Evolutionary conservation across 2,888 invertebrate species (phyloP).

Genomic region (Drosophila nigricruria): DNA sequence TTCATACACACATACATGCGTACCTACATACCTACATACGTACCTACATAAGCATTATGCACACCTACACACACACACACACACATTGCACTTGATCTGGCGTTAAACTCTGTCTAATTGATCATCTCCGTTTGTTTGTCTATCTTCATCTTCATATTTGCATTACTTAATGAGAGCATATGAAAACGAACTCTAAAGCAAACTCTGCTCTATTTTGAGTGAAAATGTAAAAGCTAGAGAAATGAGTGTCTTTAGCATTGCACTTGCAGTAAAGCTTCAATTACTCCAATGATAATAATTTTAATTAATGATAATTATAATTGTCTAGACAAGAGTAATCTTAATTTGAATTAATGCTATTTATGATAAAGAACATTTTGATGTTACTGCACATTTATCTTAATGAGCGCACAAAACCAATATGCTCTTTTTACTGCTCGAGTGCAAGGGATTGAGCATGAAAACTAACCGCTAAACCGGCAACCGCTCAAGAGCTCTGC

Average conservation of each 20-base stretch:
- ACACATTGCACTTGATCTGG: neutral
- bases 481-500: neutral
- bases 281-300: neutral
- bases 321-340: too few species aligned
- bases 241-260: neutral
- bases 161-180: neutral
- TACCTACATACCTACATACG: neutral
- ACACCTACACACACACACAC: neutral
- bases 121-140: neutral
- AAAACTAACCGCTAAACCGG: neutral
- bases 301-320: neutral
- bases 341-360: neutral
- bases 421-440: neutral
- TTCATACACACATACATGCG: neutral
- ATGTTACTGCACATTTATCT: neutral
- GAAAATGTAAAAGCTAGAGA: neutral
- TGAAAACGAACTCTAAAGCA: neutral
- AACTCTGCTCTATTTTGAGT: neutral
- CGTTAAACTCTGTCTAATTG: neutral
- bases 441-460: neutral
- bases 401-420: neutral
- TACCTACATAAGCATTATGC: too few species aligned
- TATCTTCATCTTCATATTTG: slow-evolving; percentile 1
- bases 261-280: neutral
- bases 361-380: neutral